Conservation (phyloP, 2,797 vertebrate species). For the Lemur catta region DNA sequence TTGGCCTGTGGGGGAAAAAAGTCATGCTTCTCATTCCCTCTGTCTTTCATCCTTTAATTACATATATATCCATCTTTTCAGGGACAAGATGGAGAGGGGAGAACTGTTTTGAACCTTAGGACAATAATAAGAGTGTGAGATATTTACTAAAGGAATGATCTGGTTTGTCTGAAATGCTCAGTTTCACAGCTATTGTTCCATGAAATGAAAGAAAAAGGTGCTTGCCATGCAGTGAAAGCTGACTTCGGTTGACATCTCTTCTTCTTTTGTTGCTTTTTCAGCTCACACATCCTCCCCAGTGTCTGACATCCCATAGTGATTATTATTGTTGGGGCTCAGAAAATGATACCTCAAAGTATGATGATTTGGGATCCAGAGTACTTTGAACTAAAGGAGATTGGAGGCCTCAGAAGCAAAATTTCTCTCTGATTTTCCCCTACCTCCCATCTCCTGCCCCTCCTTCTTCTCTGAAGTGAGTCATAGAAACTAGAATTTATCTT, state of each 20-base stretch:
- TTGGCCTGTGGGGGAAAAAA: not conserved
- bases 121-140: not conserved
- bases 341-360: not conserved
- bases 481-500: not conserved
- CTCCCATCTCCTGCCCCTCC: not conserved
- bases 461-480: not conserved
- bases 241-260: not conserved
- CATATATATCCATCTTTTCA: not conserved
- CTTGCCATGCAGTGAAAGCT: not conserved
- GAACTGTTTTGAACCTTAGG: not conserved
- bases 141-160: not conserved
- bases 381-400: not conserved
- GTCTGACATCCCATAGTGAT: not conserved
- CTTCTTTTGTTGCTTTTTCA: not conserved
- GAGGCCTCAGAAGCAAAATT: not conserved
- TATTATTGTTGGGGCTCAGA: not conserved
- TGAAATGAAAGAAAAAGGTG: not conserved
- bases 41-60: not conserved
- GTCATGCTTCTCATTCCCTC: not conserved
- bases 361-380: not conserved
- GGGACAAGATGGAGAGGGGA: not conserved
- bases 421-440: not conserved
- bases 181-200: not conserved
- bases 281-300: not conserved
- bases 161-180: not conserved